phyloP scores from a whole-genome alignment of 2,113 vertebrate species.

The Cromileptes altivelis region DNA sequence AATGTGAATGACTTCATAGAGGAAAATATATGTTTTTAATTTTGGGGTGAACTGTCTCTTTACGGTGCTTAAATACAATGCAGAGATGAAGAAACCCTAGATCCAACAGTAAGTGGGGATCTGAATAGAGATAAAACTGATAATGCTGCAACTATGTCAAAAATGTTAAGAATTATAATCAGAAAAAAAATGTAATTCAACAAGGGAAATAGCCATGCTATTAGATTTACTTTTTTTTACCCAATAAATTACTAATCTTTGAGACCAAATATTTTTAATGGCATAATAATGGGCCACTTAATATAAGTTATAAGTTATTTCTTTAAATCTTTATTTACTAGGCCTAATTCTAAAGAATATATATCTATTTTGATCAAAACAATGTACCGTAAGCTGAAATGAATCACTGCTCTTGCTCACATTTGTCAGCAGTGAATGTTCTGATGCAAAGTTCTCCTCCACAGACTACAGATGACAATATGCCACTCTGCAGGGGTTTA shows the following conservation, averaged over 20 bases:
- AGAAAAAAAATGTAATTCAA: neutral
- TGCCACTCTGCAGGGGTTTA: slow-evolving; percentile 54
- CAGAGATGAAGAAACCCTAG: neutral
- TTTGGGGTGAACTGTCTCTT: no score
- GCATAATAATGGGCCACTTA: neutral
- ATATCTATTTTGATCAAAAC: no score
- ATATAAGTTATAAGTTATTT: neutral
- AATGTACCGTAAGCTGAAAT: neutral
- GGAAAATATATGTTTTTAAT: no score
- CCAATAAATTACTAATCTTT: neutral
- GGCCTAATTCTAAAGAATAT: neutral
- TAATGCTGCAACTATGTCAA: no score
- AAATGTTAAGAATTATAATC: neutral
- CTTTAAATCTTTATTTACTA: neutral
- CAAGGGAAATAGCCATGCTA: neutral
- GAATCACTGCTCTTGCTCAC: neutral
- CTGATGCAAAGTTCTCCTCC: slow-evolving; percentile 36
- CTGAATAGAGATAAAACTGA: neutral
- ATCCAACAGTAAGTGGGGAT: neutral
- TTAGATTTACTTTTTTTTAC: neutral
- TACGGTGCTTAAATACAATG: neutral
- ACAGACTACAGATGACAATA: slow-evolving; percentile 8
- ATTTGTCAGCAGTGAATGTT: neutral
- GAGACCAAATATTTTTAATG: no score
- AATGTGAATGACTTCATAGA: no score